Evolutionary conservation across 1,140 invertebrate genomes (phyloP).

Genomic region (Drosophila pseudoobscura): DNA sequence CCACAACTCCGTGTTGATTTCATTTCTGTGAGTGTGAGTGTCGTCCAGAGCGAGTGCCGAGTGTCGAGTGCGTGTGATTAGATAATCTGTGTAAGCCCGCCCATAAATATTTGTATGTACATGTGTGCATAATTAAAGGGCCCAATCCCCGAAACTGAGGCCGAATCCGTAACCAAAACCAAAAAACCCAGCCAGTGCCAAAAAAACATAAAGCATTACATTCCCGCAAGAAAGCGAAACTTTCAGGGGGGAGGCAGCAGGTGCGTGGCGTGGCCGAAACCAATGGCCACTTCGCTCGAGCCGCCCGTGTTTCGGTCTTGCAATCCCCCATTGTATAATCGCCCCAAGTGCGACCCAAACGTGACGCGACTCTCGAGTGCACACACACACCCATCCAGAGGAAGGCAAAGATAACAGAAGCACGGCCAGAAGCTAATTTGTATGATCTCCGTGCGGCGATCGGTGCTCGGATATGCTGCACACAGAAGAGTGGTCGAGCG

Average conservation of each 20-base stretch:
- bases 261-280: conserved; percentile 37
- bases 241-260: conserved; percentile 4
- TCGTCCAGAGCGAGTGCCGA: neutral
- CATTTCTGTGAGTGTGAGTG: conserved; percentile 31
- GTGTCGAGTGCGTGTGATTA: conserved; percentile 64
- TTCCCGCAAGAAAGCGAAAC: too few relatives aligned
- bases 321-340: conserved; percentile 70
- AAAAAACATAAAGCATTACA: conserved; percentile 7
- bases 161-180: conserved; percentile 1
- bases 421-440: conserved; percentile 10
- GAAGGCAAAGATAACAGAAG: neutral
- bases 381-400: neutral
- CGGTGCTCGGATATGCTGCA: neutral
- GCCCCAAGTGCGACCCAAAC: conserved; percentile 49
- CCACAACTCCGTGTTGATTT: conserved; percentile 3
- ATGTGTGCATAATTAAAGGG: conserved; percentile 47
- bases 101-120: conserved; percentile 22
- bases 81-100: conserved; percentile 65
- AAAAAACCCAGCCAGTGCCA: conserved; percentile 5
- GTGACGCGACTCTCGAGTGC: conserved; percentile 56
- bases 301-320: conserved; percentile 15
- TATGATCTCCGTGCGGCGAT: conserved; percentile 14
- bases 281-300: conserved; percentile 11
- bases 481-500: conserved; percentile 1
- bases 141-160: conserved; percentile 44